Conservation (phyloP, 2,888 invertebrate species). For the Luperina testacea region DNA sequence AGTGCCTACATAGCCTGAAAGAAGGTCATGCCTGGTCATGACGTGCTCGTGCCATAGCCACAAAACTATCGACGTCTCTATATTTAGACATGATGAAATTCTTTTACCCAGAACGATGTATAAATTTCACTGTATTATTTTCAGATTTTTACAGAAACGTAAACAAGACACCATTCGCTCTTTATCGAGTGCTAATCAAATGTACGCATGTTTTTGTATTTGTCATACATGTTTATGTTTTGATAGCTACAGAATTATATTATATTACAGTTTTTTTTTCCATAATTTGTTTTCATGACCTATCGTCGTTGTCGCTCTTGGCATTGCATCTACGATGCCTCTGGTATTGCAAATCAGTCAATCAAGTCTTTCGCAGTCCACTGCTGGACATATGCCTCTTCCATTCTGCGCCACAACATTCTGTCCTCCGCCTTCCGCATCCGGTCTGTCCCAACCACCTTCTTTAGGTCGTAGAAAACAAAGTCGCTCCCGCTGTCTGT, state of each 20-base stretch:
- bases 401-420: too few relatives aligned
- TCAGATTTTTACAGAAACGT: background rate
- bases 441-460: too few relatives aligned
- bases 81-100: conserved; percentile 36
- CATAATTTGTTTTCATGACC: background rate
- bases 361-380: too few relatives aligned
- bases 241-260: background rate
- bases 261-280: background rate
- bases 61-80: conserved; percentile 25
- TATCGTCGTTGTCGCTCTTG: background rate
- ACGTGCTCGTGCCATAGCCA: background rate
- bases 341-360: background rate
- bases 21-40: background rate
- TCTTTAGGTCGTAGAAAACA: too few relatives aligned
- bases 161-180: background rate
- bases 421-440: too few relatives aligned
- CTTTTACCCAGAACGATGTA: background rate
- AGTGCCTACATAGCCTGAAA: background rate
- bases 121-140: conserved; percentile 7
- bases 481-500: too few relatives aligned
- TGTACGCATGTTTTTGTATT: conserved; percentile 2
- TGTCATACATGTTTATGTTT: conserved; percentile 8
- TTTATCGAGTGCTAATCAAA: background rate
- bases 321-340: background rate
- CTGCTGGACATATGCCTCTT: too few relatives aligned